Percentiles rank a stretch among this genome's conserved stretches.
Evolutionary conservation across 92 coral and sea anemone species (phyloP).

Genomic region (Pocillopora meandrina): DNA sequence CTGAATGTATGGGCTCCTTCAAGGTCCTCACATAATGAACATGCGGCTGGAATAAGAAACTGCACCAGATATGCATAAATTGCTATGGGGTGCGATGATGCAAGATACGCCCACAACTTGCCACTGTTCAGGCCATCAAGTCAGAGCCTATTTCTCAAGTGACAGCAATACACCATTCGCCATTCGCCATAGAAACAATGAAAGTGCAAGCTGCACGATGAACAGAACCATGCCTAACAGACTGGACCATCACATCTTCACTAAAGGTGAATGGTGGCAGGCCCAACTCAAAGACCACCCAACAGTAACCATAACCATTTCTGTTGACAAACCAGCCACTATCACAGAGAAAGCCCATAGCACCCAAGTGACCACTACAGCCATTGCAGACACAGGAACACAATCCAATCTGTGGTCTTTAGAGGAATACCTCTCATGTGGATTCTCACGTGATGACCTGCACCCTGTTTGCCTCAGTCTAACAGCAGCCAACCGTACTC

Average conservation of each 20-base stretch:
- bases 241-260: too few relatives aligned
- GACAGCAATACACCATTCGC: constrained; percentile 42
- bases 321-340: constrained; percentile 18
- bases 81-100: constrained; percentile 64
- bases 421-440: constrained; percentile 33
- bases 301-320: constrained; percentile 44
- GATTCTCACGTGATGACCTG: constrained; percentile 58
- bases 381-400: constrained; percentile 31
- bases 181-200: not conserved
- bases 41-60: constrained; percentile 66
- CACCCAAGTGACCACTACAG: not conserved
- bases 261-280: constrained; percentile 43
- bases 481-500: constrained; percentile 50
- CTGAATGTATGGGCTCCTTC: constrained; percentile 53
- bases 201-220: too few relatives aligned
- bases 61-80: constrained; percentile 57
- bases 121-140: constrained; percentile 37
- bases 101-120: constrained; percentile 33
- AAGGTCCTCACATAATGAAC: constrained; percentile 64
- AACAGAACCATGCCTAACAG: not conserved
- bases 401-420: constrained; percentile 54
- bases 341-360: too few relatives aligned
- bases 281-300: constrained; percentile 65
- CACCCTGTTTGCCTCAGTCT: constrained; percentile 54
- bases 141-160: constrained; percentile 56